Percentiles rank a stretch among this genome's conserved stretches.
These are phyloP conservation scores for Pseudorectes ferrugineus DNA, from an alignment of 2,113 vertebrate species.

Conservation along the genomic window DNA sequence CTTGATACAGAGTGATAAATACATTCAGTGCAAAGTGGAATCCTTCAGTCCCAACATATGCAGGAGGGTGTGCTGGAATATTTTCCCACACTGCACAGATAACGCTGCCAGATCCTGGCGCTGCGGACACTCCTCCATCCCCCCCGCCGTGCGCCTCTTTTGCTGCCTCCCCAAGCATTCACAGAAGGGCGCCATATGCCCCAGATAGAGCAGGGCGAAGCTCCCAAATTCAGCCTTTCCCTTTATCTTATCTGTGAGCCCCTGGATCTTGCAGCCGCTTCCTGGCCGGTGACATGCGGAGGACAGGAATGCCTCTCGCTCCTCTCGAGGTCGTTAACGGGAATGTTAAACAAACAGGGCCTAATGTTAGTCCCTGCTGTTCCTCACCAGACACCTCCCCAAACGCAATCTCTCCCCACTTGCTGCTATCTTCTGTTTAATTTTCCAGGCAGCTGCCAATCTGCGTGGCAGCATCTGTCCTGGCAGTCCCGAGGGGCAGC, in stretches of 20 bases:
- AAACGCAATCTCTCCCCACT: neutral
- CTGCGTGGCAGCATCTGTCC: neutral
- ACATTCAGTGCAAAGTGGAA: accelerated
- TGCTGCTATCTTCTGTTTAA: constrained; percentile 41
- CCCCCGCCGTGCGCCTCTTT: neutral
- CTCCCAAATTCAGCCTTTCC: constrained; percentile 31
- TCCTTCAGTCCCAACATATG: accelerated
- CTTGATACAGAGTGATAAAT: neutral
- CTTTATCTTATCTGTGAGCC: constrained; percentile 45
- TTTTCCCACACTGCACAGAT: neutral
- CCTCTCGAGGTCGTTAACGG: constrained; percentile 1
- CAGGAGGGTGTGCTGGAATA: neutral
- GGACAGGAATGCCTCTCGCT: constrained; percentile 46
- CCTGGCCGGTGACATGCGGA: constrained; percentile 34
- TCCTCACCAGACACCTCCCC: constrained; percentile 55
- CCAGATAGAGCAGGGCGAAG: neutral
- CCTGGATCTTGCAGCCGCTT: constrained; percentile 26
- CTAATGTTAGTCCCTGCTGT: constrained; percentile 43
- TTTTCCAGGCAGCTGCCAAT: neutral
- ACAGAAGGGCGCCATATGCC: neutral
- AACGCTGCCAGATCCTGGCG: accelerated
- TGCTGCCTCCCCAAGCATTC: accelerated
- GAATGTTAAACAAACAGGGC: constrained; percentile 59
- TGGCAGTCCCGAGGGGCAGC: neutral
- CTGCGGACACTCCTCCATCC: neutral